A percentile compares a stretch with the other conserved stretches of the same genome.
Conservation (phyloP, 2,113 vertebrate species). For the Aythya baeri region DNA sequence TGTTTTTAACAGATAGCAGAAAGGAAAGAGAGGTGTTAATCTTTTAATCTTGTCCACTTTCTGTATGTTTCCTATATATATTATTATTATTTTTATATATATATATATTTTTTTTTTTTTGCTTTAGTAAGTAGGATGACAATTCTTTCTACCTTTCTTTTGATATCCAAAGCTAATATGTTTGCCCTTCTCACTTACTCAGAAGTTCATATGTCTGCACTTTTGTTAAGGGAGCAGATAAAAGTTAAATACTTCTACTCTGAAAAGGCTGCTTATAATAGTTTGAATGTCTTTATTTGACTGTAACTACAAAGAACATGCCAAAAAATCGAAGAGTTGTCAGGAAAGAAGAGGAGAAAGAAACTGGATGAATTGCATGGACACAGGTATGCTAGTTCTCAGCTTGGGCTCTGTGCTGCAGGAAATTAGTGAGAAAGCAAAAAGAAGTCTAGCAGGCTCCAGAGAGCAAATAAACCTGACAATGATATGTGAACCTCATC, state of each 20-base stretch:
- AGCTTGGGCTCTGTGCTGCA: background rate
- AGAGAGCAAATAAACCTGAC: constrained; percentile 12
- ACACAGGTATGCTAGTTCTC: background rate
- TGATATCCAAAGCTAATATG: background rate
- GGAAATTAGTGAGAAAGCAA: background rate
- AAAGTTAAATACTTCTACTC: background rate
- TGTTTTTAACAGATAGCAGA: background rate
- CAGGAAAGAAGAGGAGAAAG: constrained; percentile 4
- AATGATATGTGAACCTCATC: background rate
- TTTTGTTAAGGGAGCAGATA: background rate
- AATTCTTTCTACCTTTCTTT: background rate
- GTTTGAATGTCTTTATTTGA: constrained; percentile 4
- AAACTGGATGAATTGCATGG: background rate
- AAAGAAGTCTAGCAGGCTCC: background rate
- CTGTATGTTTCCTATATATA: background rate
- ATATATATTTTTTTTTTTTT: no score
- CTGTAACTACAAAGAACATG: background rate
- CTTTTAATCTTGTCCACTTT: background rate
- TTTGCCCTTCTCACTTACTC: constrained; percentile 32
- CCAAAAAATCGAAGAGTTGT: background rate
- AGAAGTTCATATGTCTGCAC: background rate
- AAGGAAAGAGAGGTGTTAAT: background rate
- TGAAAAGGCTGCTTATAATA: constrained; percentile 10
- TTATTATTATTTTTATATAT: background rate
- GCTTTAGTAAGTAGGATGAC: constrained; percentile 1